Base-by-base conservation (phyloP, 2,797 vertebrate species). In the Scomberomorus guttatus region DNA sequence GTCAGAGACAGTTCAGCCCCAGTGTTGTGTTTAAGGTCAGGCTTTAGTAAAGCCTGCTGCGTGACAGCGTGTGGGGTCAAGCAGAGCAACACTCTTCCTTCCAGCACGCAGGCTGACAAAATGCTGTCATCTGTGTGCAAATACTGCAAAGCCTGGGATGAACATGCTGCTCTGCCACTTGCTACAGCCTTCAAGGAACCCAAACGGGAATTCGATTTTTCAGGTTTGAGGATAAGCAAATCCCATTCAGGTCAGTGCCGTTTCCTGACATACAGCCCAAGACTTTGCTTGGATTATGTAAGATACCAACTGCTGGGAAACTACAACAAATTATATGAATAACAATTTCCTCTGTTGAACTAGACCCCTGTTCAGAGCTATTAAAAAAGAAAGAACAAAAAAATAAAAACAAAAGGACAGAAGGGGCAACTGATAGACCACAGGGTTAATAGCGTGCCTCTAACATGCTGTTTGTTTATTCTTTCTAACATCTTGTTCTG, bases 131-230 rank as follows among this genome's bases (percentile, higher is more conserved):
- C 34, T 72, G 55, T 73, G 72, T 69, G 71, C 51, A 72, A 80
- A 87, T 75, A 62, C n/a, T 51, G 37, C 67, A 77, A 27, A 81
- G 82, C 56, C 42, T n/a, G 59, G 71, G 77, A 74, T 77, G 68
- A 77, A 13, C 62, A 1, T 5, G 51, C 72, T 9, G 42, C 42
- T 64, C 66, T 42, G 66, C 75, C 44, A 65, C n/a, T 63, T 61
- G 65, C 39, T 65, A 24, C 11, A 59, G 66, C 70, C 61, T 48
- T 29, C 60, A 59, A 69, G 32, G 46, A 72, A 67, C 25, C 56
- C 55, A 67, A 56, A 20, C 1, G 14, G 27, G 52, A 78, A 77
- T 80, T 69, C 4, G 48, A 78, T 76, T 84, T 62, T 70, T 75
- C 9, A 50, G 64, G 27, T 68, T 69, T 54, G 52, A 27, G 20